Conservation (phyloP, 2,888 invertebrate species). For the Tolmerus cingulatus region DNA sequence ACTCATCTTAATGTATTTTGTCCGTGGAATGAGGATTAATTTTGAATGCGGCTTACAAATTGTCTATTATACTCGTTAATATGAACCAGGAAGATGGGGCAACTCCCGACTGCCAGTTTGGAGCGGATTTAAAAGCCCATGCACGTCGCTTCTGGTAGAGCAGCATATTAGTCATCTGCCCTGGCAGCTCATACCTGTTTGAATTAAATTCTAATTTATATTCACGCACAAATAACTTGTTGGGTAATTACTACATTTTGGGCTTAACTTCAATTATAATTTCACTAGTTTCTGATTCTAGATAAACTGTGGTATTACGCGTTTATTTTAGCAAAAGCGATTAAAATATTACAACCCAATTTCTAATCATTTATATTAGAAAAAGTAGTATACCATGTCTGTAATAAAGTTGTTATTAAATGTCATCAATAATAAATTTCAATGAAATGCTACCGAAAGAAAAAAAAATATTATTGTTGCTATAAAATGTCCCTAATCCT, state of each 20-base stretch:
- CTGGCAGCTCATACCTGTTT: slow-evolving; percentile 16
- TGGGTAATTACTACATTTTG: slow-evolving; percentile 5
- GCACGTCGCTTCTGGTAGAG: background rate
- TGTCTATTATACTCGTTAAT: slow-evolving; percentile 38
- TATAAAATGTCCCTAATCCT: too few relatives aligned
- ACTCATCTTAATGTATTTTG: background rate
- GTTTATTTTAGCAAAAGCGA: slow-evolving; percentile 4
- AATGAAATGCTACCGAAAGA: too few relatives aligned
- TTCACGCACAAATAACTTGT: slow-evolving; percentile 48
- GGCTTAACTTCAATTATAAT: slow-evolving; percentile 16
- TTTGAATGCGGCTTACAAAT: slow-evolving; percentile 47
- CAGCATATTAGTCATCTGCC: background rate
- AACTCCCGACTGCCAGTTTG: background rate
- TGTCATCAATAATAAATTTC: too few relatives aligned
- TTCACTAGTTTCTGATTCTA: slow-evolving; percentile 13
- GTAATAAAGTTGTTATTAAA: too few relatives aligned
- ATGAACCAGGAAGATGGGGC: background rate
- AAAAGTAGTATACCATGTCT: background rate
- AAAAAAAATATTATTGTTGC: too few relatives aligned
- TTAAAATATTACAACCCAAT: background rate
- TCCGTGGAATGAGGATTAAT: slow-evolving; percentile 38
- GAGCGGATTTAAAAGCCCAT: slow-evolving; percentile 3
- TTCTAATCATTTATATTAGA: background rate
- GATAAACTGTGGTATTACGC: background rate
- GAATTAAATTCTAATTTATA: slow-evolving; percentile 49